phyloP scores from a whole-genome alignment of 1,140 invertebrate genomes.

The Hylaeus volcanicus region DNA sequence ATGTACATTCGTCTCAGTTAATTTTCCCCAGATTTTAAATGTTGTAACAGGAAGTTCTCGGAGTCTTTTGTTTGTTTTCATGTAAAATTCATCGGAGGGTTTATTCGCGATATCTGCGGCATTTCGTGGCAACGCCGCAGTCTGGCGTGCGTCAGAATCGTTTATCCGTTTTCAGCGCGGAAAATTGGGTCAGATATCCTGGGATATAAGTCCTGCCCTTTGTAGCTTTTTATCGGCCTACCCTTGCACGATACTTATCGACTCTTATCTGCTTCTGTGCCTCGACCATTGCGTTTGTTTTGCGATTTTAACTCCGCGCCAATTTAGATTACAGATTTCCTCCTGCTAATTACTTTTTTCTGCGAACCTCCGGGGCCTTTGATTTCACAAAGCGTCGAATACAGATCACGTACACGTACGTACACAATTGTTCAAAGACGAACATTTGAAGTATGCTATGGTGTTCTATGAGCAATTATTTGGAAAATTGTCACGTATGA shows the following conservation, averaged over 20 bases:
- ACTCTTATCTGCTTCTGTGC: background rate
- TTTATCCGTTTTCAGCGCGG: conserved; percentile 27
- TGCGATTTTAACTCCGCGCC: conserved; percentile 14
- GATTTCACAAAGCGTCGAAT: too few relatives aligned
- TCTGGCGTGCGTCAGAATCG: conserved; percentile 31
- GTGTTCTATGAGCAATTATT: too few relatives aligned
- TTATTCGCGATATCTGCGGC: conserved; percentile 32
- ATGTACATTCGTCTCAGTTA: too few relatives aligned
- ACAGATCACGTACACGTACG: too few relatives aligned
- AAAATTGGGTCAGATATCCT: conserved; percentile 34
- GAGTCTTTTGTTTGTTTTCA: background rate
- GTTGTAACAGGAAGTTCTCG: background rate
- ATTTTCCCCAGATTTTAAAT: background rate
- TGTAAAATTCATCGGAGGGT: background rate
- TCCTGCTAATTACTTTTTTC: background rate
- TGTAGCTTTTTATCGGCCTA: conserved; percentile 30
- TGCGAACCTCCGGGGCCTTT: too few relatives aligned
- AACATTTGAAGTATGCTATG: too few relatives aligned
- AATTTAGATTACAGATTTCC: conserved; percentile 9
- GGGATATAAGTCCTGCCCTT: conserved; percentile 29
- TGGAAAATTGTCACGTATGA: too few relatives aligned
- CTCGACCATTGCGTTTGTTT: background rate
- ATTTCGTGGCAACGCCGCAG: conserved; percentile 34
- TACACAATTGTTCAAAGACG: too few relatives aligned
- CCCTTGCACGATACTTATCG: conserved; percentile 29